These are phyloP conservation scores for Drosophila paucipuncta DNA, from an alignment of 2,888 invertebrate species.

Conservation along the genomic window DNA sequence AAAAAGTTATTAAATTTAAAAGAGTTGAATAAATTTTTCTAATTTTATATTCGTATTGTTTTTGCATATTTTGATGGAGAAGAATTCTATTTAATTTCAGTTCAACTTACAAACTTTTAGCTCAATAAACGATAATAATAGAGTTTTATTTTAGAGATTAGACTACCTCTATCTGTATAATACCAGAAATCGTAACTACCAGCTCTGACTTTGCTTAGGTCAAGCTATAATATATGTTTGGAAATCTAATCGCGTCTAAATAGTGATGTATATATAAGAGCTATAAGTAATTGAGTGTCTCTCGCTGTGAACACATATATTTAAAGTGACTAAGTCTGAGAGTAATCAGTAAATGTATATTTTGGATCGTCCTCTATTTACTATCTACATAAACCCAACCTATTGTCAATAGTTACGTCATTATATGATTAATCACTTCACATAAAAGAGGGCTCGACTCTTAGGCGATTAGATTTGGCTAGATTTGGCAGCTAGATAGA, in stretches of 20 bases:
- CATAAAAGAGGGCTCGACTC: constrained; percentile 28
- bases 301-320: neutral
- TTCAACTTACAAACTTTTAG: neutral
- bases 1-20: neutral
- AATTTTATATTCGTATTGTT: neutral
- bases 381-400: neutral
- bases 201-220: constrained; percentile 22
- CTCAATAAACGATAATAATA: neutral
- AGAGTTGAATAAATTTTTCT: neutral
- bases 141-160: neutral
- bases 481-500: neutral
- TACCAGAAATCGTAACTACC: neutral
- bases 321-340: neutral
- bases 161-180: neutral
- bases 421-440: neutral
- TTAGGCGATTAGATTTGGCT: constrained; percentile 6
- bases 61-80: neutral
- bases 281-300: neutral
- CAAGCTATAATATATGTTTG: neutral
- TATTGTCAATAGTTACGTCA: neutral
- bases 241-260: neutral
- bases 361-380: neutral
- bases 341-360: neutral
- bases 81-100: neutral
- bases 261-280: neutral